A percentile compares a stretch with the other conserved stretches of the same genome.
Conservation (phyloP, 2,888 invertebrate species). For the Drosophila maculinotata region DNA sequence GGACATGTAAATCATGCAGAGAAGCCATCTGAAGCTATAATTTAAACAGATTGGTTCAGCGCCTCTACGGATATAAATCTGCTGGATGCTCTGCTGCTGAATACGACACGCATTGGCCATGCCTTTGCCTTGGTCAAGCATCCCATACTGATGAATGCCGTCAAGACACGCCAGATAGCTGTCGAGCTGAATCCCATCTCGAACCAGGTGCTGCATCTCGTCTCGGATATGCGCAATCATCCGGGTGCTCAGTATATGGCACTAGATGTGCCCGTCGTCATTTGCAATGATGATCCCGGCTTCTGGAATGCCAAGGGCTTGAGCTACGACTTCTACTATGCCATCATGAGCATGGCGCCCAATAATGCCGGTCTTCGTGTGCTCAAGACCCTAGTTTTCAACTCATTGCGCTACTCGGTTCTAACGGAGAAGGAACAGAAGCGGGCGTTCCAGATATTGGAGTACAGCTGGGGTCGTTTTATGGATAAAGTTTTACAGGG, state of each 20-base stretch:
- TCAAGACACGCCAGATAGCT: constrained; percentile 81
- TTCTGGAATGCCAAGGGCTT: constrained; percentile 88
- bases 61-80: constrained; percentile 87
- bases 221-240: constrained; percentile 88
- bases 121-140: constrained; percentile 84
- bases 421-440: constrained; percentile 67
- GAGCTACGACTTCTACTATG: constrained; percentile 89
- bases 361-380: constrained; percentile 87
- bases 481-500: constrained; percentile 74
- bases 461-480: constrained; percentile 79
- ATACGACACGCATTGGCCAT: constrained; percentile 84
- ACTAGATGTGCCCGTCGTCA: constrained; percentile 87
- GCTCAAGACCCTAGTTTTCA: constrained; percentile 88
- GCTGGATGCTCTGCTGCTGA: constrained; percentile 84
- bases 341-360: constrained; percentile 88
- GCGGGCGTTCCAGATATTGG: constrained; percentile 66
- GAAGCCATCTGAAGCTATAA: not conserved
- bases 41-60: constrained; percentile 86
- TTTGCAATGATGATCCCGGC: constrained; percentile 89
- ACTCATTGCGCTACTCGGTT: constrained; percentile 86
- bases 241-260: constrained; percentile 87
- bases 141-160: constrained; percentile 82
- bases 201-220: constrained; percentile 86
- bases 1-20: not conserved
- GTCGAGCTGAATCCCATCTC: constrained; percentile 84